A percentile compares a stretch with the other conserved stretches of the same genome.
Conservation (phyloP, 2,113 vertebrate genomes). For the Tinamus guttatus region DNA sequence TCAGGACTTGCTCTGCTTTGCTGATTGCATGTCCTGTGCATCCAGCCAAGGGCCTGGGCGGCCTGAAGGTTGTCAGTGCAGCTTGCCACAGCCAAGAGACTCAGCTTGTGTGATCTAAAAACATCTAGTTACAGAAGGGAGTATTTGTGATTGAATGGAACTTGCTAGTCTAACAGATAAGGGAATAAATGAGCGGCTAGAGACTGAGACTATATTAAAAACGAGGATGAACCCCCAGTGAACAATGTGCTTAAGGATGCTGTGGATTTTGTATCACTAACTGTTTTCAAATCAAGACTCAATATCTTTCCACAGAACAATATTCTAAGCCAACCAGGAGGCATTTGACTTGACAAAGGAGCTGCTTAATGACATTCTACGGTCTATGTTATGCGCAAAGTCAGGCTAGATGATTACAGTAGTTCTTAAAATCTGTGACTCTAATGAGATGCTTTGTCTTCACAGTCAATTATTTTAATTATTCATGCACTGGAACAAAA, state of each 20-base stretch:
- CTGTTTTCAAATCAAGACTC: neutral
- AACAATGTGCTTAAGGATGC: neutral
- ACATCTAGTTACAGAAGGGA: neutral
- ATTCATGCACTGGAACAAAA: neutral
- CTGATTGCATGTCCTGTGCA: neutral
- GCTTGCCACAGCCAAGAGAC: neutral
- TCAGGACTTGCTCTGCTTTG: neutral
- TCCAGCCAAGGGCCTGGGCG: neutral
- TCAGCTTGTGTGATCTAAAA: neutral
- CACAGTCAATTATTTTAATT: conserved; percentile 14
- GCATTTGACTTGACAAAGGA: neutral
- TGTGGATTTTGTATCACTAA: neutral
- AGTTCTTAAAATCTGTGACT: neutral
- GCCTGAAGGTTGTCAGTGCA: neutral
- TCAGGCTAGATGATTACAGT: neutral
- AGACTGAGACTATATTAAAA: neutral
- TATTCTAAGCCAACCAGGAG: neutral
- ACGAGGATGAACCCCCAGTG: neutral
- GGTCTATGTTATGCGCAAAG: neutral
- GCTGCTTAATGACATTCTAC: neutral
- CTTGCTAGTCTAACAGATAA: neutral
- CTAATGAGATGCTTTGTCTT: neutral
- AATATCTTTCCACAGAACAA: neutral
- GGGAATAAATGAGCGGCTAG: neutral
- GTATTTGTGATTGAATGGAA: neutral